A percentile compares a stretch with the other conserved stretches of the same genome.
Conservation (phyloP, 2,888 invertebrate species). For the Rhopalosiphum nymphaeae region DNA sequence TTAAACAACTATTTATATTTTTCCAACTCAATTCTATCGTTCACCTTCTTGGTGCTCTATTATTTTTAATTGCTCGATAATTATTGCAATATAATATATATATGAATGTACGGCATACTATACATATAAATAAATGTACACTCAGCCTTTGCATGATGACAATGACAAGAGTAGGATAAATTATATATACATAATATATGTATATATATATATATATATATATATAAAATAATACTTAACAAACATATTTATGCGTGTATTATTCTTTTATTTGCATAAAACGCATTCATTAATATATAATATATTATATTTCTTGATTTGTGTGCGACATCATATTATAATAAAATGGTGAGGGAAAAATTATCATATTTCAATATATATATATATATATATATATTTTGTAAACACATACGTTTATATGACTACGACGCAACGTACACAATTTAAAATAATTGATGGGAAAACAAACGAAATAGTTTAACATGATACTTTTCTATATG, state of each 20-base stretch:
- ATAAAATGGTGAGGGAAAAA: neutral
- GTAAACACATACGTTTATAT: neutral
- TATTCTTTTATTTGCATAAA: slow-evolving; percentile 5
- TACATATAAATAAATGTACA: neutral
- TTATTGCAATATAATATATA: neutral
- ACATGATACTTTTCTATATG: neutral
- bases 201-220: neutral
- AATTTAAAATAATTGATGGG: neutral
- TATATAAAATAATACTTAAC: neutral
- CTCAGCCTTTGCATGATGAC: neutral
- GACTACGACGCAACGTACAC: neutral
- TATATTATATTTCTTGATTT: neutral
- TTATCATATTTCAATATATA: neutral
- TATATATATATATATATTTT: neutral
- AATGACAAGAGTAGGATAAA: neutral
- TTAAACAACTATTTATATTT: neutral
- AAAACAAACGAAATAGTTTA: neutral
- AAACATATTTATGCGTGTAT: neutral
- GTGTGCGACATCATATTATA: neutral
- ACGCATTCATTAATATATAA: neutral
- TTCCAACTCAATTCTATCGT: neutral
- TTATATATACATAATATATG: neutral
- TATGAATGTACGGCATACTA: neutral
- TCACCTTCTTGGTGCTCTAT: neutral
- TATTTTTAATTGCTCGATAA: neutral